Evolutionary conservation across 1,140 invertebrate species (phyloP).

Genomic region (Dendroctonus ponderosae): DNA sequence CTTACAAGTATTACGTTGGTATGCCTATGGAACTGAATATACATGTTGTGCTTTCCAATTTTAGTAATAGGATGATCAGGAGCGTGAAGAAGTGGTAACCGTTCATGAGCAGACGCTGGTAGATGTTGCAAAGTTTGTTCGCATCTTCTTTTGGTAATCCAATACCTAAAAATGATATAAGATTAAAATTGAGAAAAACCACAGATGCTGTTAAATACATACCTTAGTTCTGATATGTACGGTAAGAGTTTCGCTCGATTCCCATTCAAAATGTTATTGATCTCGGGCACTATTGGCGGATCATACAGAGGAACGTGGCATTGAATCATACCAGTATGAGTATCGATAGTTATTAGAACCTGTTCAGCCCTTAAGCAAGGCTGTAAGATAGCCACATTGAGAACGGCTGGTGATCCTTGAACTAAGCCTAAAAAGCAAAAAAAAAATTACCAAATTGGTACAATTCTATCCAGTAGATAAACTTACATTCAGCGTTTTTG

Average conservation of each 20-base stretch:
- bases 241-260: slow-evolving; percentile 69
- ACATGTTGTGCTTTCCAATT: slow-evolving; percentile 77
- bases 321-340: slow-evolving; percentile 86
- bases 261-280: slow-evolving; percentile 77
- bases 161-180: slow-evolving; percentile 61
- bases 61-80: slow-evolving; percentile 77
- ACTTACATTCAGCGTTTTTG: slow-evolving; percentile 70
- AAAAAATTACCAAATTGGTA: background rate
- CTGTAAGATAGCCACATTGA: slow-evolving; percentile 83
- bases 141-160: slow-evolving; percentile 87
- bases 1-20: slow-evolving; percentile 77
- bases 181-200: slow-evolving; percentile 1
- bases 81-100: slow-evolving; percentile 76
- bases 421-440: slow-evolving; percentile 56
- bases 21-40: slow-evolving; percentile 83
- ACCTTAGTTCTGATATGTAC: slow-evolving; percentile 70
- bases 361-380: slow-evolving; percentile 90
- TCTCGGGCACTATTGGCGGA: slow-evolving; percentile 75
- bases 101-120: slow-evolving; percentile 81
- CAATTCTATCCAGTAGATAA: background rate
- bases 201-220: slow-evolving; percentile 41
- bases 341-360: slow-evolving; percentile 88
- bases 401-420: slow-evolving; percentile 83
- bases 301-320: slow-evolving; percentile 90
- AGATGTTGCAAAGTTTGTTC: slow-evolving; percentile 94